A percentile compares a stretch with the other conserved stretches of the same genome.
phyloP scores from a whole-genome alignment of 53 echinoderm and acorn worm species.

The Holothuria leucospilota region DNA sequence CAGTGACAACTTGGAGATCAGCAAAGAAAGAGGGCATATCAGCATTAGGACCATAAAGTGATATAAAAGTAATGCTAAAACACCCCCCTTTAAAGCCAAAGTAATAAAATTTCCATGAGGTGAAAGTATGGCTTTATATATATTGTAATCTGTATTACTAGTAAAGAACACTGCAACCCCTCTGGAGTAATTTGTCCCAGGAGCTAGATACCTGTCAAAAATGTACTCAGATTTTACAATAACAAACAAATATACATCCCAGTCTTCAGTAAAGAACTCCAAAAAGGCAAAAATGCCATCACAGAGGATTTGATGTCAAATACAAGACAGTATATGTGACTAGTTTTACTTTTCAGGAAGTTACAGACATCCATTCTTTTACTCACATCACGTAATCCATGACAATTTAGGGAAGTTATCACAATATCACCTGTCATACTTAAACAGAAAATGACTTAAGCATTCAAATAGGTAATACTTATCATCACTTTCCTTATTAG shows the following conservation, averaged over 20 bases:
- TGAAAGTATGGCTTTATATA: neutral
- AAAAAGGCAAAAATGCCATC: too few relatives aligned
- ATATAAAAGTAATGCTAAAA: conserved; percentile 1
- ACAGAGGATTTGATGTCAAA: too few relatives aligned
- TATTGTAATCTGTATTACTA: neutral
- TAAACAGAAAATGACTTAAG: too few relatives aligned
- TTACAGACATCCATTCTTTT: neutral
- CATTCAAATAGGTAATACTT: too few relatives aligned
- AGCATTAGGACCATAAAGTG: conserved; percentile 7
- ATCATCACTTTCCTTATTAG: too few relatives aligned
- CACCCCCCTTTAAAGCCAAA: neutral
- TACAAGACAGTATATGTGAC: conserved; percentile 17
- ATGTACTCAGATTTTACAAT: conserved; percentile 5
- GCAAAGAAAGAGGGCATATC: conserved; percentile 24
- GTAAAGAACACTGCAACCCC: neutral
- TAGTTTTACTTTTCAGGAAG: neutral
- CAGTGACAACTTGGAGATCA: too few relatives aligned
- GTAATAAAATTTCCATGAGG: too few relatives aligned
- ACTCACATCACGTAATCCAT: neutral
- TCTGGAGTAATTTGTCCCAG: conserved; percentile 23
- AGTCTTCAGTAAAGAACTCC: too few relatives aligned
- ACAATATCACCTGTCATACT: conserved; percentile 22
- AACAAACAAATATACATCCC: conserved; percentile 1
- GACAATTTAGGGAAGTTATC: conserved; percentile 16
- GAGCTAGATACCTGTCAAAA: neutral